Base-by-base conservation (phyloP, 2,888 invertebrate genomes). In the Lithophane ornitopus region DNA sequence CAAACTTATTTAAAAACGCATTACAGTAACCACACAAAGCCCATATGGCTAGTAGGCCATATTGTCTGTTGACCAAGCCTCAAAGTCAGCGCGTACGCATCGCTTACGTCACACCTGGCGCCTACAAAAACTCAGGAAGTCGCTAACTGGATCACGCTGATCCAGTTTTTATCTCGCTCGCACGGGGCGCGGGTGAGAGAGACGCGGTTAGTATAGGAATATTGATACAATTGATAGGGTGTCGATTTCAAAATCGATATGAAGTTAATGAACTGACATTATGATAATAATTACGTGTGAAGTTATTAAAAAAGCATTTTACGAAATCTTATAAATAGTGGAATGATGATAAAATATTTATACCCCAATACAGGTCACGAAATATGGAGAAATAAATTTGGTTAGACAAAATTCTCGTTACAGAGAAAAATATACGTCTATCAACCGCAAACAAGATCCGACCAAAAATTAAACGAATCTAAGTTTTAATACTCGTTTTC, bases 61-160 rank as follows among this genome's bases (percentile, higher is more conserved):
- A 61, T 44, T 69, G 44, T 81, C 22, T 70, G 54, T 59, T 70
- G 82, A 86, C 81, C 82, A 28, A 59, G 49, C 39, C 22, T 59
- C 72, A 59, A 71, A 67, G n/a, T 22, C 73, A 12, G 79, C 86
- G 80, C 80, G 59, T 52, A 82, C 85, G 80, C 85, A 80, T 76
- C 68, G 59, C 56, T 69, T 68, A 70, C 71, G 59, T 73, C 71
- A 71, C 89, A 90, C 90, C 89, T 89, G 89, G 90, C 87, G 87
- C 79, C 58, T 67, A 85, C 44, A 89, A 81, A 89, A 86, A 84
- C 76, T 59, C 85, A 85, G 89, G 89, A 88, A 86, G 85, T 76
- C 62, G 76, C 84, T 88, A 87, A 86, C 81, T 76, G 82, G 78
- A 85, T 82, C 41, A 59, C 58, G 71, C 44, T 85, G 84, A 62